Conservation (phyloP, 2,888 invertebrate species). For the Pasiphila rectangulata region DNA sequence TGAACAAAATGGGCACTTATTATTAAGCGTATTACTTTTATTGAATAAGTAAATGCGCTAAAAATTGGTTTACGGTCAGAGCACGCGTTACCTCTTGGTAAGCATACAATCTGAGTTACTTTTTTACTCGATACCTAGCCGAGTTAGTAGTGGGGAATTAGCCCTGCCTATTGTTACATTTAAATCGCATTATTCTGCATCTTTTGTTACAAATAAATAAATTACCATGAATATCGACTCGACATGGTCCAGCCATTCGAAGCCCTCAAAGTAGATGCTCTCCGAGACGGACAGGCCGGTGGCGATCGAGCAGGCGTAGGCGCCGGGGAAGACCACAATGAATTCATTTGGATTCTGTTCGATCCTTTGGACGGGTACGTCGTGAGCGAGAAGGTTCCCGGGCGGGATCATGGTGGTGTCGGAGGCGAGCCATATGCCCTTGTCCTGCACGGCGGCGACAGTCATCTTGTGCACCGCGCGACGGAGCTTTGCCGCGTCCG, state of each 20-base stretch:
- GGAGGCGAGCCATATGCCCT: constrained; percentile 92
- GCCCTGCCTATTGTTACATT: neutral
- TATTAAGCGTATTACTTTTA: too few relatives aligned
- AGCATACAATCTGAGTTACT: too few relatives aligned
- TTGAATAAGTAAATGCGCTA: too few relatives aligned
- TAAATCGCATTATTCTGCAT: neutral
- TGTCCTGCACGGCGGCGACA: constrained; percentile 90
- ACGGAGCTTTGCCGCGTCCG: constrained; percentile 87
- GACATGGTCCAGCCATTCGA: constrained; percentile 88
- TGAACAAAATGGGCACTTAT: too few relatives aligned
- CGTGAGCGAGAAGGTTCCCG: constrained; percentile 85
- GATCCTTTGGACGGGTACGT: constrained; percentile 88
- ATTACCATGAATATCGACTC: constrained; percentile 86
- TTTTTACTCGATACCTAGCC: too few relatives aligned
- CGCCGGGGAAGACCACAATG: constrained; percentile 91
- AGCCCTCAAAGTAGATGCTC: constrained; percentile 94
- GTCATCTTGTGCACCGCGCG: constrained; percentile 87
- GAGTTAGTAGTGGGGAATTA: neutral
- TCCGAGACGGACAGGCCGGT: constrained; percentile 95
- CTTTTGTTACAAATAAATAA: too few relatives aligned
- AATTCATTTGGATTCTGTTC: constrained; percentile 94
- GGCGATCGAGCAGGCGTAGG: constrained; percentile 92
- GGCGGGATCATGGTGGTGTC: constrained; percentile 97
- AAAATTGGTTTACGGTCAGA: too few relatives aligned
- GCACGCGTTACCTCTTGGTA: too few relatives aligned